phyloP scores from a whole-genome alignment of 1,140 invertebrate species.

The Idris sp. region DNA sequence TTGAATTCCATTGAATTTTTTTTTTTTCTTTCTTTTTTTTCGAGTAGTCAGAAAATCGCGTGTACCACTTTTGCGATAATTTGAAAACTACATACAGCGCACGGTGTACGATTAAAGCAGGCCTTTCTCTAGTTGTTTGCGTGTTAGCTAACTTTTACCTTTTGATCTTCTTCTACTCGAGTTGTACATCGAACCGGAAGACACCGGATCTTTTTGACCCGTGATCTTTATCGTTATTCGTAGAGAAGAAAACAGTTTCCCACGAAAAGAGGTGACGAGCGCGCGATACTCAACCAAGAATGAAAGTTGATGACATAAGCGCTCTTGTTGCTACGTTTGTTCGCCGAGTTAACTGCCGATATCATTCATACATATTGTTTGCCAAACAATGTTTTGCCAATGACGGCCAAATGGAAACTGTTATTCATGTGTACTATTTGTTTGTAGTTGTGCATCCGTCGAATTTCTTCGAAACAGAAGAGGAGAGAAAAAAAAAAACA shows the following conservation, averaged over 20 bases:
- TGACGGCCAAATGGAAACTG: slow-evolving; percentile 26
- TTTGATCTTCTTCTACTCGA: slow-evolving; percentile 52
- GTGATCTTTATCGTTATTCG: slow-evolving; percentile 58
- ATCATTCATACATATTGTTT: slow-evolving; percentile 53
- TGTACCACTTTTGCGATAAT: slow-evolving; percentile 37
- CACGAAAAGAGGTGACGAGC: slow-evolving; percentile 57
- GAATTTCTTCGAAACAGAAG: not conserved
- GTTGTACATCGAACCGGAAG: slow-evolving; percentile 36
- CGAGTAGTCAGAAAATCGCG: no score
- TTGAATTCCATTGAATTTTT: no score
- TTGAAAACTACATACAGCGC: slow-evolving; percentile 5
- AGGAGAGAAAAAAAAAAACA: no score
- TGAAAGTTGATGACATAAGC: slow-evolving; percentile 62
- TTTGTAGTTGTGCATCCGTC: no score
- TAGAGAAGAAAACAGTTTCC: slow-evolving; percentile 56
- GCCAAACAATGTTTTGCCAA: slow-evolving; percentile 31
- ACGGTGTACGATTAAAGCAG: no score
- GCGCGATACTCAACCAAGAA: no score
- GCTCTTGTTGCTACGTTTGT: slow-evolving; percentile 50
- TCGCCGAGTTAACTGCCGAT: slow-evolving; percentile 35
- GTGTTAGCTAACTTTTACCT: slow-evolving; percentile 50
- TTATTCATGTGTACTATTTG: slow-evolving; percentile 41
- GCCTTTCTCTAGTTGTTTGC: slow-evolving; percentile 25
- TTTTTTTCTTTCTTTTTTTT: no score
- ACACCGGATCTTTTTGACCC: slow-evolving; percentile 58